Conservation (phyloP, 2,113 vertebrate species). For the Coracopsis vasa region DNA sequence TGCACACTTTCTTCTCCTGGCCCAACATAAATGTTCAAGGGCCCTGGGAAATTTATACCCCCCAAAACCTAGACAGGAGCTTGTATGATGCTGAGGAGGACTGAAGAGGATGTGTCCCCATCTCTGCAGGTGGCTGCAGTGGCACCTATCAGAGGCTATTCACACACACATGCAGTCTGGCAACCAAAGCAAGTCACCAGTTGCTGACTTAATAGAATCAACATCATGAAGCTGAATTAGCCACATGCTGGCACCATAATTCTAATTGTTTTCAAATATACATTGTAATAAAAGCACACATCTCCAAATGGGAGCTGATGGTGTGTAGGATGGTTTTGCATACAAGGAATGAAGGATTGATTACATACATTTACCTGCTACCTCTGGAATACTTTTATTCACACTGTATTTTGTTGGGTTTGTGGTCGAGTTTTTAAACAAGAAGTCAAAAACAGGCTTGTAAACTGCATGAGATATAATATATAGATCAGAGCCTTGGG, state of each 20-base stretch:
- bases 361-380: not conserved
- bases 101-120: not conserved
- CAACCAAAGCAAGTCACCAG: not conserved
- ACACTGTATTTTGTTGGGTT: not conserved
- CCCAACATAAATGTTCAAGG: not conserved
- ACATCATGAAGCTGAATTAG: conserved; percentile 17
- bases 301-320: conserved; percentile 52
- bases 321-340: not conserved
- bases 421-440: conserved; percentile 39
- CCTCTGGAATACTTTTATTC: not conserved
- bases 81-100: not conserved
- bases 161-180: not conserved
- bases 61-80: not conserved
- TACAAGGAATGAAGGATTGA: conserved; percentile 37
- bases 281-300: conserved; percentile 42
- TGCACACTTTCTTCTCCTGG: not conserved
- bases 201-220: conserved; percentile 7
- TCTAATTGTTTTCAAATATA: conserved; percentile 71
- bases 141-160: not conserved
- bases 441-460: conserved; percentile 31
- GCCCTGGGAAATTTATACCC: not conserved
- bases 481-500: conserved; percentile 10
- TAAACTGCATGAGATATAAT: conserved; percentile 21
- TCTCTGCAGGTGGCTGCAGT: not conserved
- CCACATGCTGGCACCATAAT: conserved; percentile 48